Evolutionary conservation across 2,888 invertebrate species (phyloP).

Genomic region (Pachliopta kotzebuea): DNA sequence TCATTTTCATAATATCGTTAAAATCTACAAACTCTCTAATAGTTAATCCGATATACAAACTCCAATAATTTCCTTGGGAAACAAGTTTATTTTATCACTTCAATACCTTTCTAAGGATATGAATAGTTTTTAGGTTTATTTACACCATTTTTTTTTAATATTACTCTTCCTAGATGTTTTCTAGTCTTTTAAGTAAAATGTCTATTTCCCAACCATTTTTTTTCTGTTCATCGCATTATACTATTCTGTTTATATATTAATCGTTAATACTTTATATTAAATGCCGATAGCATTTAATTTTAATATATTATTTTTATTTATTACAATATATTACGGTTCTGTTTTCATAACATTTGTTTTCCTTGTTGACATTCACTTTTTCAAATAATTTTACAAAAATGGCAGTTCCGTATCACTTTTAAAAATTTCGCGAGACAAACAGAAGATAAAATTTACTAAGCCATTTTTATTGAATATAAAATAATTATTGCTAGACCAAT

Average conservation of each 20-base stretch:
- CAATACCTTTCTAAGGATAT: slow-evolving; percentile 74
- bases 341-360: slow-evolving; percentile 36
- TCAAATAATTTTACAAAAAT: slow-evolving; percentile 62
- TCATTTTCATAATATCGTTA: slow-evolving; percentile 44
- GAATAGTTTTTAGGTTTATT: slow-evolving; percentile 69
- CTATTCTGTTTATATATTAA: slow-evolving; percentile 15
- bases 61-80: slow-evolving; percentile 77
- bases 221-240: slow-evolving; percentile 11
- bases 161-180: slow-evolving; percentile 41
- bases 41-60: slow-evolving; percentile 70
- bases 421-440: slow-evolving; percentile 59
- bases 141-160: slow-evolving; percentile 45
- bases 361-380: slow-evolving; percentile 44
- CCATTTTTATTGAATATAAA: slow-evolving; percentile 42
- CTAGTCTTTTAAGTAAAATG: slow-evolving; percentile 29
- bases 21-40: slow-evolving; percentile 59
- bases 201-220: slow-evolving; percentile 15
- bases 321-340: slow-evolving; percentile 6
- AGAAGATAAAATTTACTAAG: slow-evolving; percentile 43
- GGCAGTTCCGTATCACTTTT: slow-evolving; percentile 76
- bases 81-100: slow-evolving; percentile 70
- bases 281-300: slow-evolving; percentile 9
- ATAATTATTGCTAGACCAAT: slow-evolving; percentile 63
- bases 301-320: slow-evolving; percentile 26
- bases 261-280: slow-evolving; percentile 24